These are phyloP conservation scores for Eupithecia exiguata DNA, from an alignment of 2,888 invertebrate genomes.

Conservation along the genomic window DNA sequence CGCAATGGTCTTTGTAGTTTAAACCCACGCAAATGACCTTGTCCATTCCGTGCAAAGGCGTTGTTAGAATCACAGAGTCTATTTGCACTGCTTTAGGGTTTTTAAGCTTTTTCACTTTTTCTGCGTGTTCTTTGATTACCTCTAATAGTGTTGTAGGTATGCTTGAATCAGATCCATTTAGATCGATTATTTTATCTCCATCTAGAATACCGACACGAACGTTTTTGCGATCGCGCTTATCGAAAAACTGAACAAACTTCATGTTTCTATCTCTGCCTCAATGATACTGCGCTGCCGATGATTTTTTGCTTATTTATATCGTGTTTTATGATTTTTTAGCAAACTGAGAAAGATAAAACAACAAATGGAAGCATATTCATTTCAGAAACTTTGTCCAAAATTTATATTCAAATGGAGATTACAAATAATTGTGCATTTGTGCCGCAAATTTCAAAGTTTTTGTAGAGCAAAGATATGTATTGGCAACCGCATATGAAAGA, in stretches of 20 bases:
- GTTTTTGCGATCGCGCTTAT: constrained; percentile 74
- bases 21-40: constrained; percentile 92
- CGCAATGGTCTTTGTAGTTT: constrained; percentile 91
- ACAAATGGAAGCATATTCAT: background rate
- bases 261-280: constrained; percentile 57
- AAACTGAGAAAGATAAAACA: background rate
- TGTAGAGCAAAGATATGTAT: background rate
- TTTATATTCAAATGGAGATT: background rate
- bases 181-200: constrained; percentile 84
- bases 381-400: background rate
- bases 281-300: constrained; percentile 22
- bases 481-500: background rate
- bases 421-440: background rate
- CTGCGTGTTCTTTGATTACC: constrained; percentile 64
- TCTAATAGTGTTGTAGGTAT: constrained; percentile 67
- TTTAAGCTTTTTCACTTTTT: constrained; percentile 53
- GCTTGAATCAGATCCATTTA: constrained; percentile 82
- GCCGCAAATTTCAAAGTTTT: background rate
- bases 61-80: constrained; percentile 49
- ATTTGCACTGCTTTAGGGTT: constrained; percentile 41
- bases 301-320: background rate
- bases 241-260: constrained; percentile 87
- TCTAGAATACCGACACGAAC: constrained; percentile 84
- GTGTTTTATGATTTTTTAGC: background rate
- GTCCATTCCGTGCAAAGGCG: constrained; percentile 88